Evolutionary conservation across 2,888 invertebrate genomes (phyloP).

Genomic region (Bellardia pandia): DNA sequence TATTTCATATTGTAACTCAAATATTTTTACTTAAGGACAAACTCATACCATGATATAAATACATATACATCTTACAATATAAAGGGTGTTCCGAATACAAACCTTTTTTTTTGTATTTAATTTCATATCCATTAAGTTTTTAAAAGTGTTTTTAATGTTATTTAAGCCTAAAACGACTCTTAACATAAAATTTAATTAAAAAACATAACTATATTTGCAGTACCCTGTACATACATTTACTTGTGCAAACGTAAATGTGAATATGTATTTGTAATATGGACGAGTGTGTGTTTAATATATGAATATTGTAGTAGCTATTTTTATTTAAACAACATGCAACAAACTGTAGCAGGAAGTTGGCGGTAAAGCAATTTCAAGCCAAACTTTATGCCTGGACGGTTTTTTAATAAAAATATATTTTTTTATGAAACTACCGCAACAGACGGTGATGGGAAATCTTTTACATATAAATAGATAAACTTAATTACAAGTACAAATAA

Average conservation of each 20-base stretch:
- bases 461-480: no score
- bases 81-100: not conserved
- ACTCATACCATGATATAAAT: not conserved
- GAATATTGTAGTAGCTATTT: constrained; percentile 17
- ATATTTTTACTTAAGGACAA: not conserved
- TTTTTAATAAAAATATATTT: constrained; percentile 46
- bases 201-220: no score
- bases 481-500: no score
- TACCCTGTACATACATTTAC: no score
- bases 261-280: not conserved
- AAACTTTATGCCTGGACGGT: constrained; percentile 61
- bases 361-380: constrained; percentile 61
- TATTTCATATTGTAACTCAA: not conserved
- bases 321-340: constrained; percentile 58
- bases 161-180: no score
- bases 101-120: no score
- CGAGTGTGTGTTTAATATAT: constrained; percentile 34
- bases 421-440: constrained; percentile 6
- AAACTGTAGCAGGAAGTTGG: constrained; percentile 59
- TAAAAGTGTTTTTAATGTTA: no score
- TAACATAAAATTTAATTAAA: no score
- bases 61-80: not conserved
- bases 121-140: no score
- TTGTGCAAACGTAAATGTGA: not conserved
- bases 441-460: constrained; percentile 4